Conservation (phyloP, 2,113 vertebrate genomes). For the Chascanopsetta lugubris region DNA sequence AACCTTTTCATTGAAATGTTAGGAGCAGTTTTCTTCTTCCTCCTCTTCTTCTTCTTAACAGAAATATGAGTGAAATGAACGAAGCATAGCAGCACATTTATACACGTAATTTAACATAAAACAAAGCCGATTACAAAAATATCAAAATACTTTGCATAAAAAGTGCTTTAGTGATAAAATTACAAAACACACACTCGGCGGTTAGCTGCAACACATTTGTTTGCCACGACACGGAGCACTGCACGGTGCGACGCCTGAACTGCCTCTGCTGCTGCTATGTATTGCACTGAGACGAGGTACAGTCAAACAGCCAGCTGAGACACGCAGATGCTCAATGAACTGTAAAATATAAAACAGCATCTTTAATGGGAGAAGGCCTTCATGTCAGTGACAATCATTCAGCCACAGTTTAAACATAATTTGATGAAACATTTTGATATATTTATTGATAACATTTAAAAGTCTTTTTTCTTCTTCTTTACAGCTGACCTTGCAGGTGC, state of each 20-base stretch:
- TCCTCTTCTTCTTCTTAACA: conserved; percentile 17
- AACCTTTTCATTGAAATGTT: conserved; percentile 22
- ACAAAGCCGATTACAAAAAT: conserved; percentile 75
- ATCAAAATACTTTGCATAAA: conserved; percentile 79
- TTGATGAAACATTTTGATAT: conserved; percentile 40
- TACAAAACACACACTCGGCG: conserved; percentile 68
- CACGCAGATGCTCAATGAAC: conserved; percentile 6
- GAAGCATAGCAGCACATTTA: conserved; percentile 45
- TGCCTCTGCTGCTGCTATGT: conserved; percentile 38
- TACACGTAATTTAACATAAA: conserved; percentile 35
- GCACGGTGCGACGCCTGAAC: conserved; percentile 15
- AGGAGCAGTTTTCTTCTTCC: no score
- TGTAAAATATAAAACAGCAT: conserved; percentile 38
- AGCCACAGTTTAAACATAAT: conserved; percentile 31
- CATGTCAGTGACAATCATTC: conserved; percentile 64
- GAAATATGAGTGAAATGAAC: conserved; percentile 43
- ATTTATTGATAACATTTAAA: conserved; percentile 21
- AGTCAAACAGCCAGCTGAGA: conserved; percentile 44
- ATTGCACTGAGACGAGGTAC: conserved; percentile 73
- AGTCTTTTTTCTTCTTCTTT: not conserved
- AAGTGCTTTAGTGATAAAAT: conserved; percentile 82
- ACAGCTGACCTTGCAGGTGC: conserved; percentile 37
- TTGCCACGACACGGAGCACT: conserved; percentile 38
- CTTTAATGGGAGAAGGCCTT: conserved; percentile 32
- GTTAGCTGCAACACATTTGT: conserved; percentile 46